These are phyloP conservation scores for Ooceraea biroi DNA, from an alignment of 1,140 invertebrate species.

Conservation along the genomic window DNA sequence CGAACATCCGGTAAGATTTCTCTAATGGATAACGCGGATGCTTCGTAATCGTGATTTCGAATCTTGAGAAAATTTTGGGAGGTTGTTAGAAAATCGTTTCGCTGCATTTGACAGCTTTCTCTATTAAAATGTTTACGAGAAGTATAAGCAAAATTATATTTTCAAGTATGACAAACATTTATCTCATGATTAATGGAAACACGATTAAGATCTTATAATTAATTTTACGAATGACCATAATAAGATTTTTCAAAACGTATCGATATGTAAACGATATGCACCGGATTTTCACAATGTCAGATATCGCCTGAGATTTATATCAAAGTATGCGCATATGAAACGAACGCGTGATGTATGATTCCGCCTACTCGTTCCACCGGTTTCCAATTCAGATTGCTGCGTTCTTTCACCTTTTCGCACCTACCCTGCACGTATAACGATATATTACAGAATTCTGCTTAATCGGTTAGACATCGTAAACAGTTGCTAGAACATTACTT, in stretches of 20 bases:
- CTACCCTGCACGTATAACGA: constrained; percentile 35
- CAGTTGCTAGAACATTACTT: constrained; percentile 33
- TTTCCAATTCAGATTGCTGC: constrained; percentile 55
- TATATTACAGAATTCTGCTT: constrained; percentile 50
- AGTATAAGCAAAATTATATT: neutral
- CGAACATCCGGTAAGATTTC: constrained; percentile 35
- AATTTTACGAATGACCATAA: constrained; percentile 11
- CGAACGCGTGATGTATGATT: constrained; percentile 43
- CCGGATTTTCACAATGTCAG: constrained; percentile 44
- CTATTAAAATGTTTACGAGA: neutral
- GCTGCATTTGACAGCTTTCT: neutral
- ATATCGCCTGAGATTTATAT: constrained; percentile 40
- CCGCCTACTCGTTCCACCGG: constrained; percentile 51
- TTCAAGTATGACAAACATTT: neutral
- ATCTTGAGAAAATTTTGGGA: neutral
- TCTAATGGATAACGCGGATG: neutral
- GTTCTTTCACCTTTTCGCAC: constrained; percentile 56
- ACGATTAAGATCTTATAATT: neutral
- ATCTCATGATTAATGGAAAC: neutral
- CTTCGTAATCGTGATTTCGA: neutral
- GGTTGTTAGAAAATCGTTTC: neutral
- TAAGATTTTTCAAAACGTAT: neutral
- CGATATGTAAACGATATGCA: constrained; percentile 5
- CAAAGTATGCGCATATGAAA: constrained; percentile 10
- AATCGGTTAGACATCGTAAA: constrained; percentile 45